phyloP scores from a whole-genome alignment of 2,888 invertebrate genomes.

The Drosophila greeni region DNA sequence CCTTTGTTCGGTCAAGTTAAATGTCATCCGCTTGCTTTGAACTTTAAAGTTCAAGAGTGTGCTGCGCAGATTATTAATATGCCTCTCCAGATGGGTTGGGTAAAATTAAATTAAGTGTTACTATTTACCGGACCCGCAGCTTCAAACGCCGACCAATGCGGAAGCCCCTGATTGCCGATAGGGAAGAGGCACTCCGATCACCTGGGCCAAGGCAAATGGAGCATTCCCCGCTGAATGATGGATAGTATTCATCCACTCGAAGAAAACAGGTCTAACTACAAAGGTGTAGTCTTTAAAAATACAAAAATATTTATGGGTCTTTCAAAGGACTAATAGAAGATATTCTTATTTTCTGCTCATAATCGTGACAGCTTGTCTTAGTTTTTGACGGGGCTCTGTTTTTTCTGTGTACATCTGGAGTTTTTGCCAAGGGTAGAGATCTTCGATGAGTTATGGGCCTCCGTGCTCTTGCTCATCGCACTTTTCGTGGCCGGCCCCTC shows the following conservation, averaged over 20 bases:
- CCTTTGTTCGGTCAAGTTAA: constrained; percentile 61
- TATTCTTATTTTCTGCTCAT: too few relatives aligned
- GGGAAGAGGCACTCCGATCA: background rate
- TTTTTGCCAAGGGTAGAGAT: constrained; percentile 8
- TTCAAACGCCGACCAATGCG: constrained; percentile 13
- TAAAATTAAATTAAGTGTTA: background rate
- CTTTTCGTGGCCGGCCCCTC: constrained; percentile 18
- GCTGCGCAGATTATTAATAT: constrained; percentile 2
- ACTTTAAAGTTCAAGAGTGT: constrained; percentile 71
- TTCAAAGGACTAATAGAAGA: background rate
- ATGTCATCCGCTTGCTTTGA: constrained; percentile 65
- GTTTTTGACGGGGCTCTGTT: background rate
- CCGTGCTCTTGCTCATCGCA: constrained; percentile 6
- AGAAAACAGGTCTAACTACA: background rate
- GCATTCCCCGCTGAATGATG: constrained; percentile 21
- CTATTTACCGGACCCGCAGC: constrained; percentile 21
- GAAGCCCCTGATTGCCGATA: constrained; percentile 9
- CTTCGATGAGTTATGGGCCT: constrained; percentile 6
- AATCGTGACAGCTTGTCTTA: background rate
- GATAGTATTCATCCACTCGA: constrained; percentile 1
- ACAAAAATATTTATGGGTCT: background rate
- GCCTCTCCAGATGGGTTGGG: constrained; percentile 49
- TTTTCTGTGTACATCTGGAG: background rate
- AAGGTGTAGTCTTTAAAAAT: too few relatives aligned
- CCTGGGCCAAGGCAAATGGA: constrained; percentile 21